Evolutionary conservation across 2,797 vertebrate genomes (phyloP).

Genomic region (Cirrhinus molitorella): DNA sequence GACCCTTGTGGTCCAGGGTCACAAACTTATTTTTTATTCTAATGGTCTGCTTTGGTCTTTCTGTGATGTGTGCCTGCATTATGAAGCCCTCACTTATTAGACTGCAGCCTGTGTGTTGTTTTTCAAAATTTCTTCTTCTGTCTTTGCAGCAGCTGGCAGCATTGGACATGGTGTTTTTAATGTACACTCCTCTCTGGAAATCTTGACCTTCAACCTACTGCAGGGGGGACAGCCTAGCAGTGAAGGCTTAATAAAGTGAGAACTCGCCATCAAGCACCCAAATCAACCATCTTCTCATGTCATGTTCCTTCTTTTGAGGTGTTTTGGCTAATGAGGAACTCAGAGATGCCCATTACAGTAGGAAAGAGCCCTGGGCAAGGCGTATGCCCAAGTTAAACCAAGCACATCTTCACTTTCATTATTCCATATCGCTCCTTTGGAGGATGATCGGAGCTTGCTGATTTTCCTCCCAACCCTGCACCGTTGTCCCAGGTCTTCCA

Average conservation of each 20-base stretch:
- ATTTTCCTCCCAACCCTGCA: constrained; percentile 56
- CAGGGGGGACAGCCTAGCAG: constrained; percentile 42
- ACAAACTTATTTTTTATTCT: not conserved
- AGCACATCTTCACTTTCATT: constrained; percentile 21
- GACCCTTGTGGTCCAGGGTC: too few species aligned
- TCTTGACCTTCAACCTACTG: constrained; percentile 69
- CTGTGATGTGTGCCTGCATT: constrained; percentile 15
- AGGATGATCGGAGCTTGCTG: constrained; percentile 67
- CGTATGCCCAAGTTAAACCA: constrained; percentile 19
- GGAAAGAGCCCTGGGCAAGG: constrained; percentile 6
- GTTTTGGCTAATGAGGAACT: constrained; percentile 58
- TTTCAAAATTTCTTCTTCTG: constrained; percentile 51
- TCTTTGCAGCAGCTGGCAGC: constrained; percentile 68
- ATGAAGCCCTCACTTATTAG: not conserved
- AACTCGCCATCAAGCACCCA: constrained; percentile 52
- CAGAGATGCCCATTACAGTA: constrained; percentile 68
- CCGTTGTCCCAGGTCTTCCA: constrained; percentile 12
- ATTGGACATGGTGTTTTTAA: constrained; percentile 52
- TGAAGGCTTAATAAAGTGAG: constrained; percentile 50
- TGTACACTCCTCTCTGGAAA: constrained; percentile 45
- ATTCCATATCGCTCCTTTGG: constrained; percentile 20
- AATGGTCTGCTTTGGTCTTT: not conserved
- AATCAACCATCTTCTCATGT: constrained; percentile 53
- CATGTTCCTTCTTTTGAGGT: constrained; percentile 62
- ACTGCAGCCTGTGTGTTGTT: not conserved